Percentiles rank a stretch among this genome's conserved stretches.
Conservation (phyloP, 2,888 invertebrate genomes). For the Plagodis dolabraria region DNA sequence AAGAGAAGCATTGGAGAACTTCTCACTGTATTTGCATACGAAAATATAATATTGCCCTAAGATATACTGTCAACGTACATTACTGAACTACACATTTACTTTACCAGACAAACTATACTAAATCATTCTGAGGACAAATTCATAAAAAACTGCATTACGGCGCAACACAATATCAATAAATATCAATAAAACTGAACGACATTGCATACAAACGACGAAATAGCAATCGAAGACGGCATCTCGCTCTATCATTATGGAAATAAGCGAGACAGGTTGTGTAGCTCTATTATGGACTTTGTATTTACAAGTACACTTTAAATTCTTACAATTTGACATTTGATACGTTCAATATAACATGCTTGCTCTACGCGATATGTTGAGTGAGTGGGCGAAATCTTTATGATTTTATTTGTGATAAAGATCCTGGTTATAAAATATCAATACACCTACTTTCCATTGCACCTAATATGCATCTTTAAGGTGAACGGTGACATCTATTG, state of each 20-base stretch:
- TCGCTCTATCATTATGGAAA: conserved; percentile 6
- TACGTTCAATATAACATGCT: not conserved
- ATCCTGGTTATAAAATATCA: no score
- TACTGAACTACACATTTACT: no score
- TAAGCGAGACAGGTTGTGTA: conserved; percentile 2
- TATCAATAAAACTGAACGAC: conserved; percentile 31
- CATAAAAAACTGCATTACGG: conserved; percentile 31
- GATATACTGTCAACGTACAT: not conserved
- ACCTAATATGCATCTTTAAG: no score
- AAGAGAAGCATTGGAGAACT: no score
- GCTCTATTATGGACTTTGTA: not conserved
- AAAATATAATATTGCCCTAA: not conserved
- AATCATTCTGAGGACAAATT: conserved; percentile 34
- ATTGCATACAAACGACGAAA: conserved; percentile 4
- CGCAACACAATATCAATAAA: conserved; percentile 26
- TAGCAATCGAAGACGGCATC: not conserved
- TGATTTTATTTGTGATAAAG: not conserved
- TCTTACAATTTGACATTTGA: conserved; percentile 2
- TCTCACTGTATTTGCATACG: not conserved
- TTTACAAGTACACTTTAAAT: conserved; percentile 14
- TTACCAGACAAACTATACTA: not conserved
- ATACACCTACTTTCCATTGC: no score
- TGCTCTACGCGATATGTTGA: not conserved
- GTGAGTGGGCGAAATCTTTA: not conserved
- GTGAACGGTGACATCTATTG: no score